A percentile compares a stretch with the other conserved stretches of the same genome.
These are phyloP conservation scores for Andricus quercusramuli DNA, from an alignment of 2,888 invertebrate genomes.

Conservation along the genomic window DNA sequence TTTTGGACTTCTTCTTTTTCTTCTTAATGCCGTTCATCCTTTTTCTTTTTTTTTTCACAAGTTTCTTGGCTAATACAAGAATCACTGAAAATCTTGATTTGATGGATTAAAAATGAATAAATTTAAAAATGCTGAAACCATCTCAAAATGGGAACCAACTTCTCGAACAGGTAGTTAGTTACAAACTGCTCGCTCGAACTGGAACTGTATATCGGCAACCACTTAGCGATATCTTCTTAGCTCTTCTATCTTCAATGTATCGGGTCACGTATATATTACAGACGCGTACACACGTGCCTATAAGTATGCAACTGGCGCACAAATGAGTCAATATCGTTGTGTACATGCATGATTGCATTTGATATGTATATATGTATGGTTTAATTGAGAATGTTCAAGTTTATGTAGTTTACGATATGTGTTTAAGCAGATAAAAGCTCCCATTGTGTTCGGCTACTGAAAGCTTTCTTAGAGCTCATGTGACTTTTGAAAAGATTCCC, in stretches of 20 bases:
- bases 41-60: neutral
- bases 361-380: slow-evolving; percentile 27
- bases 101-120: neutral
- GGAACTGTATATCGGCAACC: slow-evolving; percentile 68
- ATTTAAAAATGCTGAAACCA: neutral
- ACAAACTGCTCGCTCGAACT: slow-evolving; percentile 67
- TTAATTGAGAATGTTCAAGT: slow-evolving; percentile 34
- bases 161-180: slow-evolving; percentile 69
- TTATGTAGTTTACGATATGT: slow-evolving; percentile 48
- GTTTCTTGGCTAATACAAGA: neutral
- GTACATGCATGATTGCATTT: slow-evolving; percentile 38
- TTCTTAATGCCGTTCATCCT: slow-evolving; percentile 60
- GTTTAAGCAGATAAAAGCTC: slow-evolving; percentile 45
- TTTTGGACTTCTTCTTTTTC: slow-evolving; percentile 52
- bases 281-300: slow-evolving; percentile 45
- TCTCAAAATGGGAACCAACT: slow-evolving; percentile 45
- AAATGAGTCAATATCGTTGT: slow-evolving; percentile 33
- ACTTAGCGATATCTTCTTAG: slow-evolving; percentile 74
- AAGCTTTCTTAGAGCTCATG: neutral
- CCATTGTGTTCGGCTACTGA: slow-evolving; percentile 5
- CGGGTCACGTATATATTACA: slow-evolving; percentile 51
- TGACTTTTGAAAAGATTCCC: neutral
- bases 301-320: slow-evolving; percentile 15
- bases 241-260: slow-evolving; percentile 54
- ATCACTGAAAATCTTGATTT: neutral